Evolutionary conservation across 2,888 invertebrate species (phyloP).

Genomic region (Cryptops parisi): DNA sequence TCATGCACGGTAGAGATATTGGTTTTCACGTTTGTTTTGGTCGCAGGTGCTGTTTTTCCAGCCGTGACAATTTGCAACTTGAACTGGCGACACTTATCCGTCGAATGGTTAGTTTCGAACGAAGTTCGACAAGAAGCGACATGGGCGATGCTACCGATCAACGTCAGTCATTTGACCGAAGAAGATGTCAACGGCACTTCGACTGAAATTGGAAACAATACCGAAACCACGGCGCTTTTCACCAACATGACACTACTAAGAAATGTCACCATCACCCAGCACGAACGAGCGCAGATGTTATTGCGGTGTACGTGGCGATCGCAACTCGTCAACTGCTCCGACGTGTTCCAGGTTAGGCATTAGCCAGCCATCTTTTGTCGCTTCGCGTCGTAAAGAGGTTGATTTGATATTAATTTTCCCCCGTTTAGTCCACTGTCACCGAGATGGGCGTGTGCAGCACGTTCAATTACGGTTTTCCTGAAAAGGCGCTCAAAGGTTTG

Average conservation of each 20-base stretch:
- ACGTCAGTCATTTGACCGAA: no score
- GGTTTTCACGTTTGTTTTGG: no score
- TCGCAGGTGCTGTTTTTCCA: not conserved
- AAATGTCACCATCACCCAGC: not conserved
- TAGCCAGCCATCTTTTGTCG: no score
- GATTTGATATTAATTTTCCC: no score
- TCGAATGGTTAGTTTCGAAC: not conserved
- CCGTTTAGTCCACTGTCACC: not conserved
- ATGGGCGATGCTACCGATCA: not conserved
- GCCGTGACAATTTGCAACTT: not conserved
- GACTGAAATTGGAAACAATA: not conserved
- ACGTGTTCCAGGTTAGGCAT: not conserved
- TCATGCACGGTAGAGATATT: no score
- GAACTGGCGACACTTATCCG: not conserved
- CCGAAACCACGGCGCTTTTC: not conserved
- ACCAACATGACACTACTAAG: not conserved
- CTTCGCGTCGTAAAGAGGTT: no score
- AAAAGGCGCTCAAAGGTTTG: not conserved
- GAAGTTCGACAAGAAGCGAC: not conserved
- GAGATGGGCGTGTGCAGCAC: constrained; percentile 2
- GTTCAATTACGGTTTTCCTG: not conserved
- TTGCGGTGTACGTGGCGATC: not conserved
- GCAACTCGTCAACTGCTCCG: not conserved
- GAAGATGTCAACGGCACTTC: not conserved
- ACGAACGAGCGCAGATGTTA: not conserved